A percentile compares a stretch with the other conserved stretches of the same genome.
phyloP scores from a whole-genome alignment of 2,888 invertebrate genomes.

The Bugula neritina region DNA sequence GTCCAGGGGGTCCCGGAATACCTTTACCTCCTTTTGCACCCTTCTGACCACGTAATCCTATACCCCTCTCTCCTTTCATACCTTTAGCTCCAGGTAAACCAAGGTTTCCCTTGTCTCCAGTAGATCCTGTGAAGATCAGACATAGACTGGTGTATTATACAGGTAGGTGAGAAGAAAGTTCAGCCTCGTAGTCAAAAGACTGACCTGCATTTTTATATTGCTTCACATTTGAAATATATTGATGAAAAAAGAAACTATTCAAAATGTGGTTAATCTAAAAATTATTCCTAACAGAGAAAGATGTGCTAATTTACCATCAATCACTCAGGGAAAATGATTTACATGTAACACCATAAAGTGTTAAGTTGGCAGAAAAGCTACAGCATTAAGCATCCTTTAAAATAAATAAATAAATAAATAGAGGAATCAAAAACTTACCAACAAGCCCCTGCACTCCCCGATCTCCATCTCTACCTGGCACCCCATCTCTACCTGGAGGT shows the following conservation, averaged over 20 bases:
- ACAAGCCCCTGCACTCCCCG: not conserved
- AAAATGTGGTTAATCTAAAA: not conserved
- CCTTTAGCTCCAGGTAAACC: not conserved
- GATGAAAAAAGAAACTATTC: not conserved
- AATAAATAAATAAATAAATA: too few species aligned
- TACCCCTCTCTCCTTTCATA: not conserved
- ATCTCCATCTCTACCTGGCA: constrained; percentile 13
- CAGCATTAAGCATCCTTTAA: too few species aligned
- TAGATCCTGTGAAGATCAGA: not conserved
- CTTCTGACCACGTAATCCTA: too few species aligned
- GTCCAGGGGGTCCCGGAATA: constrained; percentile 28
- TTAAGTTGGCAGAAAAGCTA: too few species aligned
- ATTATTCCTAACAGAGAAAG: not conserved
- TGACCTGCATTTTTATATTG: too few species aligned
- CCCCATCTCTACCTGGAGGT: constrained; percentile 16
- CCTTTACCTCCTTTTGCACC: constrained; percentile 28
- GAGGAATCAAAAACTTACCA: constrained; percentile 9
- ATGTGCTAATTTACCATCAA: not conserved
- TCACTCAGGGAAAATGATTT: too few species aligned
- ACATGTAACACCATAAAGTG: too few species aligned
- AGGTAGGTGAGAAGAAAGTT: too few species aligned
- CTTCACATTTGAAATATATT: too few species aligned
- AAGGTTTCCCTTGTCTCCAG: constrained; percentile 9
- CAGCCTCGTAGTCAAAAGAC: too few species aligned
- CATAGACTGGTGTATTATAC: too few species aligned